phyloP scores from a whole-genome alignment of 2,888 invertebrate genomes.

The Hofmannophila pseudospretella region DNA sequence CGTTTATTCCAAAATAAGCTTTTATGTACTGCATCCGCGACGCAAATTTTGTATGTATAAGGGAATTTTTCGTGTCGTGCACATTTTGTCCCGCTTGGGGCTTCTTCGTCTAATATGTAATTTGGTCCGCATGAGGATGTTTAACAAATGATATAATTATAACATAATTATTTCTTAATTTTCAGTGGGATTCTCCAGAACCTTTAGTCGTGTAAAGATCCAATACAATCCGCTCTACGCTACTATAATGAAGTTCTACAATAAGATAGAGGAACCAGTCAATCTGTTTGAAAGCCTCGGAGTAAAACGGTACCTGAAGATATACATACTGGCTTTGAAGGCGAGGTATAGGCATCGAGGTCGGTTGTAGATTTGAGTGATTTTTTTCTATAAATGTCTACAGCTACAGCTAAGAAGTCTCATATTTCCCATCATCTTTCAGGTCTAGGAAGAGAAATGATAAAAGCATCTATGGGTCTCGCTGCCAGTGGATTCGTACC shows the following conservation, averaged over 20 bases:
- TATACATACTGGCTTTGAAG: constrained; percentile 61
- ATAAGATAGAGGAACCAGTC: constrained; percentile 54
- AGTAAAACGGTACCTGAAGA: constrained; percentile 57
- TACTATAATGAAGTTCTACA: constrained; percentile 58
- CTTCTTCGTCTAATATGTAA: no score
- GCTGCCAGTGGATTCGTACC: constrained; percentile 54
- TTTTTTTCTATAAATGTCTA: no score
- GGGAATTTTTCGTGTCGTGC: no score
- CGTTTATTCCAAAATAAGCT: no score
- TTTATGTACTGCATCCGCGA: no score
- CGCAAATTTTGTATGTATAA: no score
- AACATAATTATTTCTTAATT: constrained; percentile 11
- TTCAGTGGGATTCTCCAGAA: constrained; percentile 61
- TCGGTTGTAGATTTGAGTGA: no score
- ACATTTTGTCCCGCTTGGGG: no score
- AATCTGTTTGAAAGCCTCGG: constrained; percentile 42
- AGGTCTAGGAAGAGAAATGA: constrained; percentile 60
- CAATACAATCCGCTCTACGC: constrained; percentile 54
- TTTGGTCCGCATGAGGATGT: no score
- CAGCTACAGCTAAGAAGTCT: no score
- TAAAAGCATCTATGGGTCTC: constrained; percentile 50
- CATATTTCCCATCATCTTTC: constrained; percentile 13
- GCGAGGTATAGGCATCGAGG: constrained; percentile 63
- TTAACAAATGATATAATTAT: no score
- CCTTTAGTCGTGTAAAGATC: constrained; percentile 64